Conservation (phyloP, 2,113 vertebrate genomes). For the Pseudonaja textilis region DNA sequence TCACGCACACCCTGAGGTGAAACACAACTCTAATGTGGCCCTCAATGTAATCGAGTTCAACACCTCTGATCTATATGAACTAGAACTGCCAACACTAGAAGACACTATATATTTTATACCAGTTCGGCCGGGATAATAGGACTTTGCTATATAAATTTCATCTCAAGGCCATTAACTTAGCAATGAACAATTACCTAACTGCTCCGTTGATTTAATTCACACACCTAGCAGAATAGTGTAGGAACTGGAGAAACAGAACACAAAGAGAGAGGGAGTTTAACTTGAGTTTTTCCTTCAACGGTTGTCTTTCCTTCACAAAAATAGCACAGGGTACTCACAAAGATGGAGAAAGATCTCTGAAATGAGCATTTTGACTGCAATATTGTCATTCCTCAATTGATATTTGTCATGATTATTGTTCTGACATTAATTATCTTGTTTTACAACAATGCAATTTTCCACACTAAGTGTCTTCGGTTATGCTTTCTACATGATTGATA, state of each 20-base stretch:
- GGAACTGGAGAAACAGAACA: background rate
- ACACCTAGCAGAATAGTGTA: background rate
- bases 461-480: constrained; percentile 18
- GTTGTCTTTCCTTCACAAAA: background rate
- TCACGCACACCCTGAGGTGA: too few species aligned
- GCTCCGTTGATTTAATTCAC: background rate
- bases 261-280: background rate
- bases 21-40: too few species aligned
- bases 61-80: background rate
- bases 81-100: background rate
- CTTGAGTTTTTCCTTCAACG: background rate
- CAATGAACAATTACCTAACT: background rate
- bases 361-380: background rate
- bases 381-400: background rate
- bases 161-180: background rate
- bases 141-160: background rate
- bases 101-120: background rate
- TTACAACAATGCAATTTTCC: constrained; percentile 20
- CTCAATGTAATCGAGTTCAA: too few species aligned
- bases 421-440: background rate
- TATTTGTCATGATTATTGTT: constrained; percentile 9
- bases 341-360: background rate
- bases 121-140: background rate
- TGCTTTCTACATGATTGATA: background rate
- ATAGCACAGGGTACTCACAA: background rate